These are phyloP conservation scores for Amblyornis subalaris DNA, from an alignment of 2,113 vertebrate species.

Conservation along the genomic window DNA sequence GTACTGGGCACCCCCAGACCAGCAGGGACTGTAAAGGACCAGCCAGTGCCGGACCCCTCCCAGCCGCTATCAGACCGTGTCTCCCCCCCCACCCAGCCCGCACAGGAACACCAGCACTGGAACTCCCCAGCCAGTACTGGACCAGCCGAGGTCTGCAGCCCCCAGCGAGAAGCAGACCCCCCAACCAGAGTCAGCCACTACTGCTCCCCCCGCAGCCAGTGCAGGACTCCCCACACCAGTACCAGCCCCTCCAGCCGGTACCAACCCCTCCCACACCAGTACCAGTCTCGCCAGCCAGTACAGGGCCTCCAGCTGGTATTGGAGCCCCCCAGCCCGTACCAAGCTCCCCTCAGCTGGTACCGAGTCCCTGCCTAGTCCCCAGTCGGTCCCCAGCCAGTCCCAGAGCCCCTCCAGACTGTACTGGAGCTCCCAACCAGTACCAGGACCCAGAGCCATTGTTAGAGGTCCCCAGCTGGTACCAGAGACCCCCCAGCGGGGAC, in stretches of 20 bases:
- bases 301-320: neutral
- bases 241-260: neutral
- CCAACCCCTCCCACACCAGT: neutral
- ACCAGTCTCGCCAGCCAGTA: neutral
- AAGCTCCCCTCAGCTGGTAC: rapidly evolving
- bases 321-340: neutral
- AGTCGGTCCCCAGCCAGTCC: neutral
- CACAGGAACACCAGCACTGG: neutral
- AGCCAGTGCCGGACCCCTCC: neutral
- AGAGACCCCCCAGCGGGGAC: neutral
- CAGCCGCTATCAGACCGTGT: neutral
- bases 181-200: neutral
- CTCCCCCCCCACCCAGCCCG: neutral
- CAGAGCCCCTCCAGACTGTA: neutral
- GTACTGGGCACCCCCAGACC: neutral
- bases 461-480: neutral
- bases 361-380: rapidly evolving
- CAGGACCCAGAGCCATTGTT: neutral
- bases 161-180: no score
- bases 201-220: neutral
- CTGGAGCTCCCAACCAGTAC: neutral
- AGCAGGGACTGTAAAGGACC: neutral
- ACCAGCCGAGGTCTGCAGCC: neutral
- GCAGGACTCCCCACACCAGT: neutral
- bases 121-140: neutral